Evolutionary conservation across 2,888 invertebrate genomes (phyloP).

Genomic region (Theretra japonica): DNA sequence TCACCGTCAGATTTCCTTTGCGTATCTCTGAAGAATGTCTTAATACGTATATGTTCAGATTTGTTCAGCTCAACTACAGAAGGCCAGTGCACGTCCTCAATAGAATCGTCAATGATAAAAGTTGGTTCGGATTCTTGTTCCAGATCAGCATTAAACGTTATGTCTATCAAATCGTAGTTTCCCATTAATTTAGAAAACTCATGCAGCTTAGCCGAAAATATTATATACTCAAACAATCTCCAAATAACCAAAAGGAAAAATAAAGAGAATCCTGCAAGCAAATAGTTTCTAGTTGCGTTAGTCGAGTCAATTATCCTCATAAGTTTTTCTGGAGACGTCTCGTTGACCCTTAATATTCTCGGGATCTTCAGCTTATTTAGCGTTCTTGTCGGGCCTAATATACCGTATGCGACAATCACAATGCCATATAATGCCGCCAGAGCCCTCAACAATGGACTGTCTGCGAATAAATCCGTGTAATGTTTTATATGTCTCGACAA

Average conservation of each 20-base stretch:
- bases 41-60: conserved; percentile 50
- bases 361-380: conserved; percentile 47
- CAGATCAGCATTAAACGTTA: conserved; percentile 43
- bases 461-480: conserved; percentile 36
- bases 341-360: conserved; percentile 36
- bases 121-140: conserved; percentile 41
- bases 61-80: conserved; percentile 53
- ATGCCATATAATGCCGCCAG: conserved; percentile 43
- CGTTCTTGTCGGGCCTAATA: conserved; percentile 58
- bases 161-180: conserved; percentile 64
- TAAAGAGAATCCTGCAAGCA: conserved; percentile 66
- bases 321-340: conserved; percentile 54
- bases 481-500: conserved; percentile 55
- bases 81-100: conserved; percentile 55
- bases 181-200: conserved; percentile 70
- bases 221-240: conserved; percentile 63
- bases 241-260: conserved; percentile 62
- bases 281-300: conserved; percentile 65
- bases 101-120: conserved; percentile 39
- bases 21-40: conserved; percentile 50
- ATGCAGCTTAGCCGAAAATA: conserved; percentile 69
- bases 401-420: conserved; percentile 54
- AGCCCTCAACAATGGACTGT: conserved; percentile 31
- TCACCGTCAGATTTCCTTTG: conserved; percentile 38
- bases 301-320: conserved; percentile 55